Percentiles rank a stretch among this genome's conserved stretches.
Evolutionary conservation across 2,797 vertebrate species (phyloP).

Genomic region (Pachyuromys duprasi): DNA sequence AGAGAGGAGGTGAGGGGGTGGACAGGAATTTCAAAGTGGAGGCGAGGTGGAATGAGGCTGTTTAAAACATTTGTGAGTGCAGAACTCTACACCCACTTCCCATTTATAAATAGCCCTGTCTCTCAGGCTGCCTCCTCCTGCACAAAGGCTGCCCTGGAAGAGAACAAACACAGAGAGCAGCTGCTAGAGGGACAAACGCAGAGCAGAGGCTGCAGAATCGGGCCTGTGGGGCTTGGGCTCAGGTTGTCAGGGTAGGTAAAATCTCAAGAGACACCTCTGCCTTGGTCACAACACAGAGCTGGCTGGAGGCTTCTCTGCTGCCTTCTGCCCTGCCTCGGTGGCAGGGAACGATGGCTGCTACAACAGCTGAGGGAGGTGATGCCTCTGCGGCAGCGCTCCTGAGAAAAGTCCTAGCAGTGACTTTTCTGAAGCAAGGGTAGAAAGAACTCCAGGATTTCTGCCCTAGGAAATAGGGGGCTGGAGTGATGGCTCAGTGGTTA

Average conservation of each 20-base stretch:
- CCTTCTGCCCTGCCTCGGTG: background rate
- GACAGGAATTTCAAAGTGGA: slow-evolving; percentile 65
- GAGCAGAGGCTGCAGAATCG: background rate
- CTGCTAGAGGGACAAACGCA: background rate
- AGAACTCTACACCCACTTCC: slow-evolving; percentile 73
- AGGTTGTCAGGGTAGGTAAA: too few relatives aligned
- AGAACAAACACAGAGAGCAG: background rate
- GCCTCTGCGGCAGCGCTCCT: background rate
- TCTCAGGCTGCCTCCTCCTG: slow-evolving; percentile 44
- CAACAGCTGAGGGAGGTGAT: background rate
- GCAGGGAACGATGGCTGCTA: slow-evolving; percentile 1
- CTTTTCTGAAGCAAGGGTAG: background rate
- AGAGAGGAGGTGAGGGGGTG: slow-evolving; percentile 61
- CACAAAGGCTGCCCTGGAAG: slow-evolving; percentile 26
- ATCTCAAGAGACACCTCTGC: fast-evolving
- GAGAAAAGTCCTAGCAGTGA: background rate
- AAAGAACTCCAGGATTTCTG: background rate
- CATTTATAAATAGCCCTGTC: slow-evolving; percentile 69
- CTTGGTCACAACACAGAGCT: too few relatives aligned
- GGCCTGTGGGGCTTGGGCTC: background rate
- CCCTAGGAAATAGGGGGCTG: background rate
- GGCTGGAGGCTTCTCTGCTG: slow-evolving; percentile 17
- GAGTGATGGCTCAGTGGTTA: too few relatives aligned
- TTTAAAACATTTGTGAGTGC: slow-evolving; percentile 50
- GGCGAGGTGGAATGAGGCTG: slow-evolving; percentile 49